Conservation (phyloP, 2,888 invertebrate species). For the Trissoscelio sp. region DNA sequence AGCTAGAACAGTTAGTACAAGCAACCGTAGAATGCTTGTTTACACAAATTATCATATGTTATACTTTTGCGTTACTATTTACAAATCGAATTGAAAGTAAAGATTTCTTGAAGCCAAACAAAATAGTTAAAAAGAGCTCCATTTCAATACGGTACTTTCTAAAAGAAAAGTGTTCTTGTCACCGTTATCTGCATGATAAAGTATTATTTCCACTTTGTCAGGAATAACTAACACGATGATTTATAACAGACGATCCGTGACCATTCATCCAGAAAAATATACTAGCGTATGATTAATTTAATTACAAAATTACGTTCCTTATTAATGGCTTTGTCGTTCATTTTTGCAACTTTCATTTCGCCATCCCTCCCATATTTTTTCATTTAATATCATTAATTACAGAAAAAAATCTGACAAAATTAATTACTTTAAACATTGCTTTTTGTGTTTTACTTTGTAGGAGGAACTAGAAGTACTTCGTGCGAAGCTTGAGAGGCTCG, state of each 20-base stretch:
- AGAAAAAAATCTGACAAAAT: too few relatives aligned
- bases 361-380: too few relatives aligned
- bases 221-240: slow-evolving; percentile 44
- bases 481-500: slow-evolving; percentile 93
- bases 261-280: slow-evolving; percentile 34
- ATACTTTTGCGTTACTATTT: slow-evolving; percentile 32
- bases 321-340: slow-evolving; percentile 20
- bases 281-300: slow-evolving; percentile 39
- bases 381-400: too few relatives aligned
- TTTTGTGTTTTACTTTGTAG: slow-evolving; percentile 81
- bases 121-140: slow-evolving; percentile 24
- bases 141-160: slow-evolving; percentile 45
- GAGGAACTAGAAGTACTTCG: slow-evolving; percentile 94
- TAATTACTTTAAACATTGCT: too few relatives aligned
- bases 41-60: slow-evolving; percentile 35
- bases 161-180: slow-evolving; percentile 59
- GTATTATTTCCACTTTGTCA: slow-evolving; percentile 57
- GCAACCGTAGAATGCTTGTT: too few relatives aligned
- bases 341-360: neutral
- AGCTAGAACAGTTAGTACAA: slow-evolving; percentile 90
- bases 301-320: slow-evolving; percentile 17
- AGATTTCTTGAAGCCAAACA: slow-evolving; percentile 13
- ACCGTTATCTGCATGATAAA: slow-evolving; percentile 61
- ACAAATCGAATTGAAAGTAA: slow-evolving; percentile 41
- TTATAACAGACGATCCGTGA: slow-evolving; percentile 38